Conservation (phyloP, 2,113 vertebrate species). For the Typhlomys cinereus region DNA sequence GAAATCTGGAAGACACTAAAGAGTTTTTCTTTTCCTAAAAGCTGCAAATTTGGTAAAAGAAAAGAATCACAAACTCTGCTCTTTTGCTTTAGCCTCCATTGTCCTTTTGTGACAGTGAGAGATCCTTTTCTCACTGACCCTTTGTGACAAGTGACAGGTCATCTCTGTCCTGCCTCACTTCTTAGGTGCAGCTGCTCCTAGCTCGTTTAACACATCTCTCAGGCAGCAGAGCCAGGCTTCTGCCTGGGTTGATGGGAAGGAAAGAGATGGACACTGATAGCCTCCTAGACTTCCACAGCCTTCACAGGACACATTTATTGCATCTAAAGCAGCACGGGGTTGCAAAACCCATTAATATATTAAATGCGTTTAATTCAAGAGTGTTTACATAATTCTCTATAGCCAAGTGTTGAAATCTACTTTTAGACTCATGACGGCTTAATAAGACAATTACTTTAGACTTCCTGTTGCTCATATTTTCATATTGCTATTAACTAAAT, state of each 20-base stretch:
- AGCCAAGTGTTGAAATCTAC: conserved; percentile 12
- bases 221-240: background rate
- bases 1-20: background rate
- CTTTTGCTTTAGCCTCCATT: background rate
- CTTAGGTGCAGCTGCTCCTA: background rate
- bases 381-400: background rate
- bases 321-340: background rate
- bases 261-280: background rate
- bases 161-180: background rate
- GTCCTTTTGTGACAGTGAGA: background rate
- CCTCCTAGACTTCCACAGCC: background rate
- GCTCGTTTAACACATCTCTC: background rate
- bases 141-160: background rate
- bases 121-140: too few species aligned
- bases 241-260: background rate
- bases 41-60: background rate
- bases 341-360: background rate
- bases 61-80: background rate
- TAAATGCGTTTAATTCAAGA: conserved; percentile 3
- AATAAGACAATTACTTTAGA: conserved; percentile 3
- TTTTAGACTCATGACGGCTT: conserved; percentile 34
- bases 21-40: conserved; percentile 6
- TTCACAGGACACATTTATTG: background rate
- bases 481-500: conserved; percentile 5
- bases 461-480: conserved; percentile 10